Evolutionary conservation across 2,888 invertebrate genomes (phyloP), one percentile per base, ranked within the genome.

Genomic region (Heliconius ethilla): DNA sequence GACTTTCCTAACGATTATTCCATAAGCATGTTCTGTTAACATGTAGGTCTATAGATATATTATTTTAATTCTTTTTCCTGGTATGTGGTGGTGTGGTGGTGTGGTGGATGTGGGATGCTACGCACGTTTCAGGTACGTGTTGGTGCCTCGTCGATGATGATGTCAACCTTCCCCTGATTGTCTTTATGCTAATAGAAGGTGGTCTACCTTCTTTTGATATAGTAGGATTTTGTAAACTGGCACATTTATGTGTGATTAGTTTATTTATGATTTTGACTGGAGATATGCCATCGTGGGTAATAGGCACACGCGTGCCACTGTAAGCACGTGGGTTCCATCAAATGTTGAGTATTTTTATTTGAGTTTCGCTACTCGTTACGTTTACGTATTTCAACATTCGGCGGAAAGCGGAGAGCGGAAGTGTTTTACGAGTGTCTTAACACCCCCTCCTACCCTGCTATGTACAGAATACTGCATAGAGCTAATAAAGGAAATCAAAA

Each of bases 121-220:
- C 77, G 81, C 92, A 92, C 93, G 92, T 91, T 84, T 80, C 78
- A 74, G 77, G 92, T 91, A 92, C 91, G 91, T 91, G 90, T 90
- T 85, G 84, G 87, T 83, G 86, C 84, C 87, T 87, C 87, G 87
- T 87, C 88, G 85, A 85, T 87, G 85, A 84, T 89, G 89, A 90
- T 90, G 91, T 89, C 90, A 90, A 89, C 88, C 87, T 85, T 82
- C 84, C 84, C 82, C 86, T 89, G 89, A 91, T 91, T 88, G 90
- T 89, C 85, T 86, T 86, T 87, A 91, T 91, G 89, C 87, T 90
- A 91, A 90, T 90, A 18, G 13, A 13, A 51, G 40, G 40, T 74
- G 84, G 87, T 89, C 89, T 88, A 89, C 89, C 90, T 86, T 84
- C 75, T 63, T 87, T 85, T 83, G 84, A 84, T 82, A 29, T 51